phyloP scores from a whole-genome alignment of 2,113 vertebrate species.

The Paracyprichromis sp. region DNA sequence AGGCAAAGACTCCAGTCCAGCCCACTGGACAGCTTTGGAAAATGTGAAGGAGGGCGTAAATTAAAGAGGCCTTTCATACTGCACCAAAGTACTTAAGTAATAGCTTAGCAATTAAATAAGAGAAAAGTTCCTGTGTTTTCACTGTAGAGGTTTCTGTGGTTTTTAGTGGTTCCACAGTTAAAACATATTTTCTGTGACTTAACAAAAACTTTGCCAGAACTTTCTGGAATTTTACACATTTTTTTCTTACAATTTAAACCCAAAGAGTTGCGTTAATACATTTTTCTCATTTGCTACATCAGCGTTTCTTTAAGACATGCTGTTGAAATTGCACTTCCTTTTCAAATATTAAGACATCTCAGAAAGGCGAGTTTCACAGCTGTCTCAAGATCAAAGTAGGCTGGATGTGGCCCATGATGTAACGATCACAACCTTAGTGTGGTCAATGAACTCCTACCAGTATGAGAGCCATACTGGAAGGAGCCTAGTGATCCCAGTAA shows the following conservation, averaged over 20 bases:
- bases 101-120: neutral
- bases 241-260: neutral
- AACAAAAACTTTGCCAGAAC: neutral
- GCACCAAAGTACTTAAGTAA: neutral
- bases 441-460: neutral
- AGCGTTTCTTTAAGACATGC: neutral
- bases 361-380: neutral
- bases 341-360: neutral
- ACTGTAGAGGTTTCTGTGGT: neutral
- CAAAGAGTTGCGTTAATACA: neutral
- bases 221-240: neutral
- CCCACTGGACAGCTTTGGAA: neutral
- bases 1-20: neutral
- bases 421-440: neutral
- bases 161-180: neutral
- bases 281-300: neutral
- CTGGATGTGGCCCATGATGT: neutral
- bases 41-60: neutral
- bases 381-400: neutral
- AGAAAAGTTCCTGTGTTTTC: neutral
- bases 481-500: neutral
- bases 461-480: neutral
- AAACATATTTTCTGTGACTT: neutral
- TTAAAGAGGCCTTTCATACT: neutral
- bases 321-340: neutral